A percentile compares a stretch with the other conserved stretches of the same genome.
Conservation (phyloP, 2,888 invertebrate genomes). For the Agelastica alni region DNA sequence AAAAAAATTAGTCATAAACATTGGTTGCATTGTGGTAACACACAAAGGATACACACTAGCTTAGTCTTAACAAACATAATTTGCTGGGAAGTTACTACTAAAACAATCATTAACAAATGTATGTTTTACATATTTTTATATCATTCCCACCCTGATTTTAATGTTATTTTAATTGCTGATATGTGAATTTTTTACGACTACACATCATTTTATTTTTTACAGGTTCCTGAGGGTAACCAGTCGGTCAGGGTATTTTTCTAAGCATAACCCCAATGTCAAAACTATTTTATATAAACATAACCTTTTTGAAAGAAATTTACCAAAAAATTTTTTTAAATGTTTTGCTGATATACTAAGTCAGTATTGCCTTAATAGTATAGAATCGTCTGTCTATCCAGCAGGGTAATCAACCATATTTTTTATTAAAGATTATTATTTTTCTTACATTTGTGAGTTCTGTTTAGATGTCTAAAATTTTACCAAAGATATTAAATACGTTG, state of each 20-base stretch:
- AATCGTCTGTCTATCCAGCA: constrained; percentile 18
- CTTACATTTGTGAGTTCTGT: constrained; percentile 2
- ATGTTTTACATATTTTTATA: too few relatives aligned
- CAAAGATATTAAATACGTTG: too few relatives aligned
- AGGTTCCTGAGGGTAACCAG: constrained; percentile 13
- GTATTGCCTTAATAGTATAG: constrained; percentile 29
- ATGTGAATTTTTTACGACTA: too few relatives aligned
- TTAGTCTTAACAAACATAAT: too few relatives aligned
- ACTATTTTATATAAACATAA: constrained; percentile 24
- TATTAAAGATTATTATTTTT: not conserved
- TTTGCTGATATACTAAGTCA: constrained; percentile 29
- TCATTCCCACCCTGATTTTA: too few relatives aligned
- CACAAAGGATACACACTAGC: too few relatives aligned
- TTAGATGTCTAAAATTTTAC: too few relatives aligned
- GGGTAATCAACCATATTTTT: constrained; percentile 3
- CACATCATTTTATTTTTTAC: constrained; percentile 18
- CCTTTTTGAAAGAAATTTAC: constrained; percentile 40
- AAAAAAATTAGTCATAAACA: too few relatives aligned
- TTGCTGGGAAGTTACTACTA: too few relatives aligned
- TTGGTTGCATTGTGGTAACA: too few relatives aligned
- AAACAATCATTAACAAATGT: too few relatives aligned
- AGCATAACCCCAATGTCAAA: constrained; percentile 17
- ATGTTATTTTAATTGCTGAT: too few relatives aligned
- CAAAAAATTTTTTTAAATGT: constrained; percentile 30
- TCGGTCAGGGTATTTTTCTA: constrained; percentile 20